Evolutionary conservation across 1,140 invertebrate genomes (phyloP), one percentile per base, ranked within the genome.

Genomic region (Heliconius hermathena): DNA sequence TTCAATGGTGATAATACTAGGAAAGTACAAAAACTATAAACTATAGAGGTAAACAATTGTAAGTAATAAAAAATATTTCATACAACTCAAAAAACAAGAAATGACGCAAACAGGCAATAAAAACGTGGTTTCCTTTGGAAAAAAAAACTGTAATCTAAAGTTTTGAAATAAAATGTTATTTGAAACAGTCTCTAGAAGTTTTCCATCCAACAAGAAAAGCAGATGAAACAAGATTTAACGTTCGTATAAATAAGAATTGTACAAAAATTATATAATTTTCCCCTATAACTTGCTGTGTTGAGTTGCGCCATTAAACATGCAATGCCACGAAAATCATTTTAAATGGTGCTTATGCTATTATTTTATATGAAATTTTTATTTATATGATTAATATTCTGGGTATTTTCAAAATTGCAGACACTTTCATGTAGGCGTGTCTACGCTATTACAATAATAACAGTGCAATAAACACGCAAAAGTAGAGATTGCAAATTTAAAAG

Each of bases 151-250:
- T 66, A 66, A 66, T 66, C 22, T 66, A 66, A 66, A 66, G 60
- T 66, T 66, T 66, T 26, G 60, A 66, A 66, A 66, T 66, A 66
- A 66, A 66, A 66, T 66, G 3, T 66, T 66, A 66, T 29, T 66
- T 66, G 22, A 26, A 66, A 66, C 22, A 66, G n/a, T 16, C 11
- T 29, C 22, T 29, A 26, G 60, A 66, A 66, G 60, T 26, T 29
- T 66, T 66, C 60, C 60, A 13, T 66, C n/a, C 26, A 66, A 66
- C 60, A 26, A 66, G 22, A 22, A 66, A 66, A 13, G 26, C 60
- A 66, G 22, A 66, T 26, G 26, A 66, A 66, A 66, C 8, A 26
- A 66, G 60, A 66, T 66, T 57, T 66, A 29, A 66, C 60, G 60
- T 66, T 66, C 22, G 9, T 66, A 66, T 66, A 66, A 26, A 66